phyloP scores from a whole-genome alignment of 2,113 vertebrate genomes.

The Natator depressus region DNA sequence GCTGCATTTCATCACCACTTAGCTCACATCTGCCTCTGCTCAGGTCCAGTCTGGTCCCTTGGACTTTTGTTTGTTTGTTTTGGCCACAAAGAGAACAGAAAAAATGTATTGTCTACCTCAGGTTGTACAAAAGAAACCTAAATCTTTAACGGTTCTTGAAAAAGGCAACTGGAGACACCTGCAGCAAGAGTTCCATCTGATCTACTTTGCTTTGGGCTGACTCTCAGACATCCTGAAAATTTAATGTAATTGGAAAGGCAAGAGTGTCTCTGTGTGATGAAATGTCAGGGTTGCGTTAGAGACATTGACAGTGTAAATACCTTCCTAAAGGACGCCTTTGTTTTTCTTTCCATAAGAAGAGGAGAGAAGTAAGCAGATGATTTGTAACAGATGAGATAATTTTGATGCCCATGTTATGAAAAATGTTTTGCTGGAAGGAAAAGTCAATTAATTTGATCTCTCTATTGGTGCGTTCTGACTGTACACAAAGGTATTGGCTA shows the following conservation, averaged over 20 bases:
- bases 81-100: not conserved
- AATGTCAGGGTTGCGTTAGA: not conserved
- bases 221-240: slow-evolving; percentile 35
- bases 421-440: not conserved
- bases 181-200: not conserved
- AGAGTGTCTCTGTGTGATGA: not conserved
- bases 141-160: not conserved
- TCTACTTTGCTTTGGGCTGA: slow-evolving; percentile 19
- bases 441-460: not conserved
- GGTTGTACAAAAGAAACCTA: not conserved
- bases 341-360: not conserved
- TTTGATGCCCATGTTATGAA: fast-evolving
- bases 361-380: not conserved
- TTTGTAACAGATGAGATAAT: not conserved
- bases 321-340: not conserved
- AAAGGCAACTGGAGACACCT: not conserved
- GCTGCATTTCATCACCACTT: not conserved
- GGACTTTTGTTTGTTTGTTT: not conserved
- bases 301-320: not conserved
- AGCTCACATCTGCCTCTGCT: not conserved
- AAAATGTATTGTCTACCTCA: not conserved
- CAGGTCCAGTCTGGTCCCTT: not conserved
- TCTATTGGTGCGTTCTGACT: not conserved
- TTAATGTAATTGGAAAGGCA: slow-evolving; percentile 4
- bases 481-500: not conserved